Evolutionary conservation across 2,888 invertebrate species (phyloP), one percentile per base, ranked within the genome.

Genomic region (Nematopogon swammerdamellus): DNA sequence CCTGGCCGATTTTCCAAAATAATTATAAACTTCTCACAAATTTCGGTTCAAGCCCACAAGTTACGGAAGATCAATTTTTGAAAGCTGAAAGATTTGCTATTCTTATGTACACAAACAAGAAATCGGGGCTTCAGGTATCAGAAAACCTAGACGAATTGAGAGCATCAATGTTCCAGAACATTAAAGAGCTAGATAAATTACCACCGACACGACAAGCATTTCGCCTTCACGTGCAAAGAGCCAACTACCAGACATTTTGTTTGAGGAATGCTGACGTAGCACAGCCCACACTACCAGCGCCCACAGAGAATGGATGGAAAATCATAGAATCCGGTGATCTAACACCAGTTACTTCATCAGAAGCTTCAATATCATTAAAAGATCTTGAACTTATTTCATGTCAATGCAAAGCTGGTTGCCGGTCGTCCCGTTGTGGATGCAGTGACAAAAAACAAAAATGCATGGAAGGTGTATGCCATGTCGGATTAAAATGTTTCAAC

Each of bases 151-250:
- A 43, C 43, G 43, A 43, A 43, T 17, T n/a, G 18, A 43, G 18
- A 43, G 18, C 16, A 43, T 43, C 18, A 17, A 43, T 43, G 43
- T 43, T 43, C 18, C 43, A 43, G 43, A 43, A 43, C 18, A 17
- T 43, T 18, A 43, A 43, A 43, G 43, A 43, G 18, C 43, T 43
- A 17, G 43, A 43, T 43, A 43, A 43, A 43, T 43, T 43, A 43
- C 43, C 43, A 43, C 43, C 43, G 43, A 43, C 43, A 43, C 43
- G 43, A 43, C 43, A 43, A 43, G 43, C 43, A 43, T 43, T 43
- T 17, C 43, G 16, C 43, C 43, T 17, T n/a, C 43, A 43, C 18
- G 43, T 43, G 43, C 43, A 17, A 43, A 43, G 43, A 43, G 43
- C 43, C 16, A 43, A 43, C 43, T 43, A 43, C 43, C 43, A 43